Percentiles rank a stretch among this genome's conserved stretches.
phyloP scores from a whole-genome alignment of 2,113 vertebrate species.

The Poeciliopsis turrubarensis region DNA sequence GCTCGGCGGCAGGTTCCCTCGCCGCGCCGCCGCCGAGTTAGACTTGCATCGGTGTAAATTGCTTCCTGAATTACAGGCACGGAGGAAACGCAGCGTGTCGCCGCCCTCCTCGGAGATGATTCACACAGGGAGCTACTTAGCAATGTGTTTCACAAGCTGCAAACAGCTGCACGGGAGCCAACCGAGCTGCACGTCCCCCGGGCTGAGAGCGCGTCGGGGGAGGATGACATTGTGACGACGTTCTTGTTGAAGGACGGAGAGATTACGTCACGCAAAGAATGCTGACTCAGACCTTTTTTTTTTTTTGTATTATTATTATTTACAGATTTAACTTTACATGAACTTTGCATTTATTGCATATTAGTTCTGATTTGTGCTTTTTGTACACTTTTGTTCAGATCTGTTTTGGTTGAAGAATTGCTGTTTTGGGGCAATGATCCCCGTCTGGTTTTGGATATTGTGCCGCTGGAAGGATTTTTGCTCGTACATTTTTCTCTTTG shows the following conservation, averaged over 20 bases:
- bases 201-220: too few relatives aligned
- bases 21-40: conserved; percentile 40
- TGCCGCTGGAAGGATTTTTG: too few relatives aligned
- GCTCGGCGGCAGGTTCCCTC: conserved; percentile 31
- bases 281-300: conserved; percentile 12
- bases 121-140: conserved; percentile 55
- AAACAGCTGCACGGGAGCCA: conserved; percentile 51
- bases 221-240: conserved; percentile 31
- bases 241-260: conserved; percentile 26
- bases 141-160: conserved; percentile 51
- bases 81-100: conserved; percentile 39
- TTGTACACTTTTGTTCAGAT: too few relatives aligned
- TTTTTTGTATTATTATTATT: too few relatives aligned
- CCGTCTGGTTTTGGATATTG: too few relatives aligned
- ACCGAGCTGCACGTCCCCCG: conserved; percentile 33
- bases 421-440: too few relatives aligned
- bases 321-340: conserved; percentile 12
- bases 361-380: too few relatives aligned
- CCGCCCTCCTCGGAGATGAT: conserved; percentile 37
- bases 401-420: too few relatives aligned
- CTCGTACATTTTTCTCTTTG: too few relatives aligned
- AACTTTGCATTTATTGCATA: background rate
- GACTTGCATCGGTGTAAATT: conserved; percentile 63
- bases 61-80: conserved; percentile 71
- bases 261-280: conserved; percentile 23